Conservation (phyloP, 2,797 vertebrate genomes). For the Crotalus adamanteus region DNA sequence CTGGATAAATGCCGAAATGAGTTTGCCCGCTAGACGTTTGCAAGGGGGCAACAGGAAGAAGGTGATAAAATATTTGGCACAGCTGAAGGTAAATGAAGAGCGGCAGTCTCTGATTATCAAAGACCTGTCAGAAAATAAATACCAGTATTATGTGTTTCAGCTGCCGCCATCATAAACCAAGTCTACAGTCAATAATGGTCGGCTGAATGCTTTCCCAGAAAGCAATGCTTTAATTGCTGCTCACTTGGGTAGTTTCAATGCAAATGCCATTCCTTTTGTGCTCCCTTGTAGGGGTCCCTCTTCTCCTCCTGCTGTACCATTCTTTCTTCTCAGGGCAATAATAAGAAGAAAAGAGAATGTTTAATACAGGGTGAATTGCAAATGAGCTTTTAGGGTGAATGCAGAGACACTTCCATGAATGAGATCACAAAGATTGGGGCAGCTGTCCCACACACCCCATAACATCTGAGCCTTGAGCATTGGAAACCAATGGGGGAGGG, state of each 20-base stretch:
- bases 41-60: fast-evolving
- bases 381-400: background rate
- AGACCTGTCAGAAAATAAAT: slow-evolving; percentile 53
- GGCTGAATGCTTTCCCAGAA: slow-evolving; percentile 16
- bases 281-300: background rate
- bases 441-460: background rate
- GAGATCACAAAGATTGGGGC: background rate
- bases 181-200: background rate
- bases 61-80: slow-evolving; percentile 35
- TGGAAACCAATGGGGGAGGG: background rate
- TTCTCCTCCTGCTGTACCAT: background rate
- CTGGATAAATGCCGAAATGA: background rate
- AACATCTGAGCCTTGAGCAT: background rate
- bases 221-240: slow-evolving; percentile 22
- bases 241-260: slow-evolving; percentile 33
- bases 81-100: slow-evolving; percentile 27
- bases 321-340: background rate
- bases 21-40: fast-evolving
- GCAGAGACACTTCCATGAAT: background rate
- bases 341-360: background rate
- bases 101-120: slow-evolving; percentile 16
- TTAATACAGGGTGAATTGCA: slow-evolving; percentile 5
- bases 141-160: slow-evolving; percentile 50
- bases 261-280: slow-evolving; percentile 33
- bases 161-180: slow-evolving; percentile 57